Base-by-base conservation (phyloP, 2,797 vertebrate species). In the Fistularia commersonii region DNA sequence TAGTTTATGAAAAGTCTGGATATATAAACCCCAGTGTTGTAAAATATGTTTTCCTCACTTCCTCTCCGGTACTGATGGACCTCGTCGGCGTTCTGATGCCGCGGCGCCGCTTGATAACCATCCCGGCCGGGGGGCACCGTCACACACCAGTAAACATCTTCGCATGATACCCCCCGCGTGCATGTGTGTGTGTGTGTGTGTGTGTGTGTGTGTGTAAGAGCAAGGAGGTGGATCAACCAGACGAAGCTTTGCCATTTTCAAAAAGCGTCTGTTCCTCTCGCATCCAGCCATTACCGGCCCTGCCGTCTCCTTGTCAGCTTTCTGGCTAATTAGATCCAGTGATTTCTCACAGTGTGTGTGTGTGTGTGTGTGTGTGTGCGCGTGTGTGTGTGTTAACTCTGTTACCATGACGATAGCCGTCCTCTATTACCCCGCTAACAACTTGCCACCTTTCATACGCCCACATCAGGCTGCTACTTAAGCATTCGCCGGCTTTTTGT, bases 271-370 rank as follows among this genome's bases (percentile, higher is more conserved):
- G 69, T 68, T 79, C 54, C 56, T 67, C 61, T 64, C 31, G 5
- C 61, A 55, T 72, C 64, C 7, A 60, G 60, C 64, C 64, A 80
- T 84, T 83, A 81, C 32, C 61, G 43, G 54, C 15, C 51, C 79
- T 73, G 68, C 61, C 76, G 54, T 77, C 76, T 75, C 69, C 75
- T 77, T 66, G 78, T 83, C 74, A 81, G 63, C 63, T 75, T 72
- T 69, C 64, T 57, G 54, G 69, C 59, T 88, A 85, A 86, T 88
- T 87, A 85, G 74, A 74, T 69, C 70, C 71, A 61, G 58, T 44
- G 38, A 40, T 42, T 57, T 49, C 6, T 64, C 45, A 8, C 48
- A 14, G 34, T 41, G 36, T 15, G 54, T 52, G 41, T 61, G 43
- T 37, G 61, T 48, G 34, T 43, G 42, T 54, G 50, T 57, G 11